Evolutionary conservation across 1,140 invertebrate genomes (phyloP), one percentile per base, ranked within the genome.

Genomic region (Macrocentrus cingulum): DNA sequence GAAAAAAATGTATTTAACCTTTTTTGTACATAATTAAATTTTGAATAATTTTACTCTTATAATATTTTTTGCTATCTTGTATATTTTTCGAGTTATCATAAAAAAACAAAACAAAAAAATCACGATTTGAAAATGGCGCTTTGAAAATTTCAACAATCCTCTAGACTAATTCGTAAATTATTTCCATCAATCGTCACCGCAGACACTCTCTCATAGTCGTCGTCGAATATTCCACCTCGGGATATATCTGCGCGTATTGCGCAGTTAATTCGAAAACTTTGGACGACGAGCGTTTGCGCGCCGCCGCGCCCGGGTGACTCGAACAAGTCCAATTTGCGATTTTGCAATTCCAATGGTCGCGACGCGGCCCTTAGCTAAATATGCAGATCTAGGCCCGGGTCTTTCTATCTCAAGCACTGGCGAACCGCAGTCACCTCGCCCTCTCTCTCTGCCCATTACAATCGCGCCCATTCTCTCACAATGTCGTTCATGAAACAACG

Each of bases 331-430:
- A 72, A 68, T 72, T 70, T 69, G 63, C 65, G 62, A 69, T 69
- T 72, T 72, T 70, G 70, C 70, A 70, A 72, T 70, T 69, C 68
- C 70, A 72, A 70, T 70, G 66, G 66, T 63, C 66, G 56, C 65
- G 52, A 59, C 65, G 68, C 67, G 68, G 69, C 70, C 69, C 68
- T 69, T 66, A 64, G 61, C 64, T 66, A 66, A 70, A 70, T 70
- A 72, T 72, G 66, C 64, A 70, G 64, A 72, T 70, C 67, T 64
- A 50, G 41, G 44, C 39, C 45, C 9, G 46, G 37, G 48, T 59
- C 55, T 37, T 39, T 39, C 23, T 64, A 56, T 39, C 53, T 39
- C 51, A 45, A 56, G 29, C 45, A 49, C 6, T 46, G 25, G 9
- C 18, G n/a, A 20, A 23, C 29, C 23, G 8, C 13, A 19, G 25